Conservation (phyloP, 2,797 vertebrate genomes). For the Microctenopoma lineatum region DNA sequence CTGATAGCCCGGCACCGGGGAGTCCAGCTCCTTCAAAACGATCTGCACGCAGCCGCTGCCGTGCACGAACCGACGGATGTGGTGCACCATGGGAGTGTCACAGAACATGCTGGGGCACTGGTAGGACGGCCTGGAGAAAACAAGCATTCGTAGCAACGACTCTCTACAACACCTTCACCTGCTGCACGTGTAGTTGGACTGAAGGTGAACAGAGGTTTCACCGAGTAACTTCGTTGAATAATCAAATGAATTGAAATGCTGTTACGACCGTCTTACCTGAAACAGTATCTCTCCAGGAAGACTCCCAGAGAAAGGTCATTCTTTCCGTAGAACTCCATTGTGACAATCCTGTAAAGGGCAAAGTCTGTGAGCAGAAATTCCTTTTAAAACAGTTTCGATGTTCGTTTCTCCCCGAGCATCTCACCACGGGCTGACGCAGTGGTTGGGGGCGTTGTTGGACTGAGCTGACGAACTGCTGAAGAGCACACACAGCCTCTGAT, state of each 20-base stretch:
- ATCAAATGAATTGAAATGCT: no score
- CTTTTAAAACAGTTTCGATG: neutral
- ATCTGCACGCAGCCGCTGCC: slow-evolving; percentile 98
- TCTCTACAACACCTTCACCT: no score
- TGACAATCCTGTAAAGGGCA: slow-evolving; percentile 90
- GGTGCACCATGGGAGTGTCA: slow-evolving; percentile 98
- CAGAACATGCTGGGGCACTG: slow-evolving; percentile 98
- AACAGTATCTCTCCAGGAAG: slow-evolving; percentile 98
- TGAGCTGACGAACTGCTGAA: slow-evolving; percentile 97
- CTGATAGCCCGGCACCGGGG: slow-evolving; percentile 97
- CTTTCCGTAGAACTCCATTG: slow-evolving; percentile 99
- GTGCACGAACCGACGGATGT: slow-evolving; percentile 96
- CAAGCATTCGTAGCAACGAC: no score
- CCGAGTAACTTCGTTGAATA: no score
- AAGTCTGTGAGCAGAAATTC: neutral
- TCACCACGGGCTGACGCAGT: slow-evolving; percentile 98
- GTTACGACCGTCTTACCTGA: slow-evolving; percentile 84
- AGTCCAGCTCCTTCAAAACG: slow-evolving; percentile 96
- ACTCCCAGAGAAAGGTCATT: slow-evolving; percentile 97
- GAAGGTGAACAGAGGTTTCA: no score
- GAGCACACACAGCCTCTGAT: slow-evolving; percentile 96
- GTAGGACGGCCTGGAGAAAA: slow-evolving; percentile 89
- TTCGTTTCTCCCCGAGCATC: neutral
- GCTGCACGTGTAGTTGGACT: no score
- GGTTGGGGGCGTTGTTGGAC: slow-evolving; percentile 96